Conservation (phyloP, 2,797 vertebrate species). For the Amblyopsis hoosieri region DNA sequence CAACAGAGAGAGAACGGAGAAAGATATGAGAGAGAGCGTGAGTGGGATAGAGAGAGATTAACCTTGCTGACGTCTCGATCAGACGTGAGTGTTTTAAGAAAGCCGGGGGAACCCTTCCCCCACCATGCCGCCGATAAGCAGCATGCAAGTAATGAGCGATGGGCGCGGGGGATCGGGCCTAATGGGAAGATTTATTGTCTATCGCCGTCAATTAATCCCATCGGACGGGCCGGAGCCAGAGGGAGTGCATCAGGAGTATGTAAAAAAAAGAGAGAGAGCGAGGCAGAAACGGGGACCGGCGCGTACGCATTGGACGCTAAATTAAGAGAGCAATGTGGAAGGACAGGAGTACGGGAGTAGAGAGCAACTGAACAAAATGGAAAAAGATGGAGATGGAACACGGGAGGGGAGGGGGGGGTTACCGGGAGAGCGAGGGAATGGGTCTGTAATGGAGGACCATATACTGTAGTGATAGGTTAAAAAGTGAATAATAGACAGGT, state of each 20-base stretch:
- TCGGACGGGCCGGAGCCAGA: conserved; percentile 64
- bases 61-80: conserved; percentile 63
- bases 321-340: conserved; percentile 52
- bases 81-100: conserved; percentile 64
- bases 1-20: neutral
- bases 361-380: conserved; percentile 38
- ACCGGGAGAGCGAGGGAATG: conserved; percentile 24
- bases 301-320: conserved; percentile 12
- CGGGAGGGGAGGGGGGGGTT: conserved; percentile 21
- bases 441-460: conserved; percentile 12
- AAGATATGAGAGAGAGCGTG: neutral
- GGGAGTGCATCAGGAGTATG: conserved; percentile 63
- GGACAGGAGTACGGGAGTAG: conserved; percentile 19
- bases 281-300: conserved; percentile 29
- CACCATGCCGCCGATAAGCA: conserved; percentile 51
- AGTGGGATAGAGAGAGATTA: conserved; percentile 41
- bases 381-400: conserved; percentile 29
- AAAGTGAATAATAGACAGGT: conserved; percentile 6
- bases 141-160: conserved; percentile 73
- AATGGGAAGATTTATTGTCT: conserved; percentile 82
- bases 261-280: conserved; percentile 17
- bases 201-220: conserved; percentile 82
- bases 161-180: conserved; percentile 66
- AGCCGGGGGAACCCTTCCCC: conserved; percentile 51
- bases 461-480: conserved; percentile 1